phyloP scores from a whole-genome alignment of 2,113 vertebrate genomes.

The Saiga tatarica region DNA sequence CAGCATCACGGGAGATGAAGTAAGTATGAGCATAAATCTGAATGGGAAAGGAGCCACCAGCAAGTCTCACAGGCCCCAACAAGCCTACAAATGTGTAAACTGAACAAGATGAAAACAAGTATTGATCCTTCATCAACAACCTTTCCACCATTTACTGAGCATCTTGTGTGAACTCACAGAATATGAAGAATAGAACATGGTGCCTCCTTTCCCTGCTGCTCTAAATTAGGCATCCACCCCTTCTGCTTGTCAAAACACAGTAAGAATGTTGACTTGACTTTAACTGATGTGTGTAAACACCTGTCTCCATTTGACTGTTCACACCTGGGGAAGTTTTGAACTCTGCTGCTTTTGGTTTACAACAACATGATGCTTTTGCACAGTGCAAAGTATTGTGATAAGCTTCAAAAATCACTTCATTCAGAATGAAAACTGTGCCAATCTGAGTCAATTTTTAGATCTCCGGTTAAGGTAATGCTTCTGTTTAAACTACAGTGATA shows the following conservation, averaged over 20 bases:
- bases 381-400: not conserved
- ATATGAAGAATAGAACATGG: not conserved
- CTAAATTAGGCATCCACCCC: not conserved
- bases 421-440: not conserved
- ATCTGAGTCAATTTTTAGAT: not conserved
- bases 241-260: not conserved
- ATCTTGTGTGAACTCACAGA: not conserved
- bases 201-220: not conserved
- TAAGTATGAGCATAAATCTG: not conserved
- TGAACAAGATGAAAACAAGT: slow-evolving; percentile 18
- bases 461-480: not conserved
- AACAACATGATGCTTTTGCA: slow-evolving; percentile 3
- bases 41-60: not conserved
- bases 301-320: not conserved
- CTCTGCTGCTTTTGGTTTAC: not conserved
- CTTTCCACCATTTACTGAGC: not conserved
- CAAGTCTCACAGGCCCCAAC: not conserved
- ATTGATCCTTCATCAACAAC: not conserved
- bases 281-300: not conserved
- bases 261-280: not conserved
- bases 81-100: not conserved
- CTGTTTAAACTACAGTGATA: not conserved
- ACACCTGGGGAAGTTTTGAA: not conserved
- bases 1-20: not conserved
- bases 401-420: not conserved